Evolutionary conservation across 37 sponge, comb jelly and placozoan species (phyloP), one percentile per base, ranked within the genome.

Genomic region (Axinella damicornis): DNA sequence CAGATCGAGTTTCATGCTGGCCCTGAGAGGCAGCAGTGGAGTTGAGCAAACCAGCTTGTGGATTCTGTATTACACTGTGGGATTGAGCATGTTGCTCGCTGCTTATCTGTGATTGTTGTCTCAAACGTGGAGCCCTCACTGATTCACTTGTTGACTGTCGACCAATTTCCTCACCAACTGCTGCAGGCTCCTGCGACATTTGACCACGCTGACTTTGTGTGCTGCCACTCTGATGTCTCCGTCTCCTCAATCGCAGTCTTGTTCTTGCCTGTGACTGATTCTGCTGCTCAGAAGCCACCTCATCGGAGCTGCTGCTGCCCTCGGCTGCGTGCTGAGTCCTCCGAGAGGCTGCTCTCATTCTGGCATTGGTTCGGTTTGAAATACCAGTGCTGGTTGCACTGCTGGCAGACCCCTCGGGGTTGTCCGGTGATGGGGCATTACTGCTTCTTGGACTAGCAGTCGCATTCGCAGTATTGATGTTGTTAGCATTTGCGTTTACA

Each of bases 401-500:
- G 28, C 35, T 30, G 17, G 11, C 66, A 40, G 53, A 31, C 15
- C 16, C 28, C 19, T 27, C 40, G n/a, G 57, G 69, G 2, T 66
- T 55, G 38, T 33, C 20, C 0, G 71, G 55, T 21, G 82, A 25
- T 16, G 68, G 2, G 58, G 70, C 24, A 12, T 34, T 57, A 5
- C 56, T 27, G 0, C 31, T 24, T 19, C 38, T 15, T 19, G 82
- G 69, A 70, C 39, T 70, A 34, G 82, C 57, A 20, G 41, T 6
- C 25, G 59, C 69, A 19, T 46, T 46, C 4, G 4, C 46, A 46
- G 46, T 46, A 46, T 69, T 81, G 30, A 33, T 68, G 61, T 81
- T 77, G 64, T 41, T 63, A 62, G 40, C 35, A 57, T 81, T 81
- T 33, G 69, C 58, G 57, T 81, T 81, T 17, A n/a, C 53, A 13